phyloP scores from a whole-genome alignment of 2,888 invertebrate species.

The Drosophila mimetica region DNA sequence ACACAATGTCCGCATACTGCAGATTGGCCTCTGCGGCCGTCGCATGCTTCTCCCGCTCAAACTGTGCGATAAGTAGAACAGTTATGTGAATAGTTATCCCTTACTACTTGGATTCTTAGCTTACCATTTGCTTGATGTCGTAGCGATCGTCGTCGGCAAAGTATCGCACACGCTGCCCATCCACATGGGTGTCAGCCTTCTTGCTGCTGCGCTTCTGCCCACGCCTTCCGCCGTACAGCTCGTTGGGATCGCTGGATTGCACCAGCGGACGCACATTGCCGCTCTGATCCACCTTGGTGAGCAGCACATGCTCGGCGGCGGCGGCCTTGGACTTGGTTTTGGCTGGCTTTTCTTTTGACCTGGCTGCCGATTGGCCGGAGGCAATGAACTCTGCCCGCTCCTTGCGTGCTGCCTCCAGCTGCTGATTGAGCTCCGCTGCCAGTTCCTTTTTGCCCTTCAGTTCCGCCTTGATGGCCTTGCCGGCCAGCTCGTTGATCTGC shows the following conservation, averaged over 20 bases:
- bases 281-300: slow-evolving; percentile 88
- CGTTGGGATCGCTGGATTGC: slow-evolving; percentile 35
- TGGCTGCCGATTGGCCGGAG: slow-evolving; percentile 20
- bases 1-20: slow-evolving; percentile 90
- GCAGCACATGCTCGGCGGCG: slow-evolving; percentile 85
- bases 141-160: slow-evolving; percentile 96
- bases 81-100: background rate
- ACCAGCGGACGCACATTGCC: slow-evolving; percentile 89
- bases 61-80: slow-evolving; percentile 85
- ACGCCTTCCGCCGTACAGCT: slow-evolving; percentile 55
- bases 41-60: slow-evolving; percentile 91
- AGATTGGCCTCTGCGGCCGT: slow-evolving; percentile 92
- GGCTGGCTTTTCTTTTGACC: background rate
- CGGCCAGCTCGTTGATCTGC: slow-evolving; percentile 95
- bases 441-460: slow-evolving; percentile 92
- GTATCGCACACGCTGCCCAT: slow-evolving; percentile 91
- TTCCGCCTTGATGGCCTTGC: slow-evolving; percentile 97
- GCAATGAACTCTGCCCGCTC: slow-evolving; percentile 71
- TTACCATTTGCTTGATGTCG: slow-evolving; percentile 92
- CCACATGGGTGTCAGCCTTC: slow-evolving; percentile 88
- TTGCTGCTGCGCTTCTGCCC: slow-evolving; percentile 79
- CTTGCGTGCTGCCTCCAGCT: slow-evolving; percentile 89
- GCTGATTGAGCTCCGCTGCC: slow-evolving; percentile 89
- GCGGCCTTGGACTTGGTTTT: slow-evolving; percentile 6
- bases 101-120: background rate